Evolutionary conservation across 2,888 invertebrate genomes (phyloP), one percentile per base, ranked within the genome.

Genomic region (Parnassius glacialis): DNA sequence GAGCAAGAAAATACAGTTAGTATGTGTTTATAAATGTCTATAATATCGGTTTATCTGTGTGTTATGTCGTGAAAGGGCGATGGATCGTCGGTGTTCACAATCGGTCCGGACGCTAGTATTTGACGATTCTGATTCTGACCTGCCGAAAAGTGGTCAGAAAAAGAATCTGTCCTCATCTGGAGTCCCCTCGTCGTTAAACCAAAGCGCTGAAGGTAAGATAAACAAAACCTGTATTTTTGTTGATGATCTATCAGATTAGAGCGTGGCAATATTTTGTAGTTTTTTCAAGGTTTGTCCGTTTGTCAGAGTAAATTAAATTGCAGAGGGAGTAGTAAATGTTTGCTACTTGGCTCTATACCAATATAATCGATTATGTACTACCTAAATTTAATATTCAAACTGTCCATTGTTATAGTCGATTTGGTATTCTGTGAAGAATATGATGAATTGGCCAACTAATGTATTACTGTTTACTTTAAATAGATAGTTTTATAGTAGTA

Each of bases 21-120:
- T 68, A 71, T 68, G 75, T 78, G 76, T 80, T 80, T 73, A 70
- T 87, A 83, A 79, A 90, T 90, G 88, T 89, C 83, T 83, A 79
- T 81, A 83, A 75, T 80, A 80, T 76, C 79, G 76, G 81, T 87
- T 84, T 76, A 77, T 76, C 83, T 81, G 79, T 85, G 85, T 82
- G 75, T 59, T 52, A 63, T 84, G 83, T 79, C 77, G 83, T 87
- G 85, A 84, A 81, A 79, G 78, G 67, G 84, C 75, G 75, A 91
- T 91, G 91, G 90, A 91, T 80, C 93, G 93, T 66, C 92, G 93
- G 78, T 93, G 93, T 74, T 93, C 93, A 63, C 93, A 95, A 85
- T 95, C 95, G 67, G 96, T 95, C 60, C 93, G 96, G 82, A 95
- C 95, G 71, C 92, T 96, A 74, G 93, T 95, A 73, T 96, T 96